phyloP scores from a whole-genome alignment of 2,888 invertebrate species.

The Melieria omissa region DNA sequence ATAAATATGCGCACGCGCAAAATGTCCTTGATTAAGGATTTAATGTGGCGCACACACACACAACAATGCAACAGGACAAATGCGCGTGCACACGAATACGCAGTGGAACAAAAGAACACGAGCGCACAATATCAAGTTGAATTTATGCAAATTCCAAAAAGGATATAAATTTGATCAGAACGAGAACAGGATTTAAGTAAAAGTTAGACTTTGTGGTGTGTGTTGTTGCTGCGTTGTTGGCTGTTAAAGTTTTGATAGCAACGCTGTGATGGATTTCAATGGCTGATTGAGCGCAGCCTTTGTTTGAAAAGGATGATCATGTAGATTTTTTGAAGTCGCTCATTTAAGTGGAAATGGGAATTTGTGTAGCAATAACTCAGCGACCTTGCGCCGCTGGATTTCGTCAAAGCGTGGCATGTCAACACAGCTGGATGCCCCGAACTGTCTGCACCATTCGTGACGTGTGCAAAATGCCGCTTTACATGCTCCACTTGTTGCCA shows the following conservation, averaged over 20 bases:
- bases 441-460: conserved; percentile 37
- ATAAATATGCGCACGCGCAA: conserved; percentile 45
- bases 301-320: neutral
- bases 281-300: neutral
- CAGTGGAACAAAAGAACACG: neutral
- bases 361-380: conserved; percentile 20
- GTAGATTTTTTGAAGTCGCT: neutral
- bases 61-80: conserved; percentile 2
- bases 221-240: neutral
- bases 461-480: conserved; percentile 39
- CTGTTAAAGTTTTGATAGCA: conserved; percentile 15
- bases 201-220: neutral
- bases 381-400: neutral
- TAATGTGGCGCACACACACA: conserved; percentile 24
- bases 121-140: conserved; percentile 7
- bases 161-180: neutral
- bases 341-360: conserved; percentile 19
- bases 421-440: neutral
- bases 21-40: conserved; percentile 49
- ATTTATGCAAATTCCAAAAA: conserved; percentile 28
- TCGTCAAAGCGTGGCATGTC: no score
- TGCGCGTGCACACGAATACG: neutral
- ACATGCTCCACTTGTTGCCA: neutral
- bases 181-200: no score
- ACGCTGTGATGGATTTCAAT: neutral